A percentile compares a stretch with the other conserved stretches of the same genome.
Conservation (phyloP, 2,113 vertebrate species). For the Dendropsophus ebraccatus region DNA sequence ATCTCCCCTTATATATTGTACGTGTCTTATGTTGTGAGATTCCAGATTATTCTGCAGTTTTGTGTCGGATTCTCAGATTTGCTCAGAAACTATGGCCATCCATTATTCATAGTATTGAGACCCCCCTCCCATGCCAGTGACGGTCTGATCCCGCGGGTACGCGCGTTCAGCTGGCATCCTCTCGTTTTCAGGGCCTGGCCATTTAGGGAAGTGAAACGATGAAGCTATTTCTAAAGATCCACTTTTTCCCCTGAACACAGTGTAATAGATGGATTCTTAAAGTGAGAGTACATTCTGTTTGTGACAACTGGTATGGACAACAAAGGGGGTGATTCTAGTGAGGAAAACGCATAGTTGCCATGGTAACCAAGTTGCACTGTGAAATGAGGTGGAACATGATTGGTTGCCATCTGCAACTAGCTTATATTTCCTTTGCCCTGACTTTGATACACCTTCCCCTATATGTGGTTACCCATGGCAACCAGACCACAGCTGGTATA, state of each 20-base stretch:
- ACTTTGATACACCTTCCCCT: too few relatives aligned
- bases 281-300: not conserved
- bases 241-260: not conserved
- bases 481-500: too few relatives aligned
- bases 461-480: not conserved
- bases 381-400: not conserved
- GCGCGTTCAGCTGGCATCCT: not conserved
- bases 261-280: not conserved
- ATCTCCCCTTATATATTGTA: too few relatives aligned
- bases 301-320: not conserved
- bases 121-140: not conserved
- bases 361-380: too few relatives aligned
- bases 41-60: too few relatives aligned
- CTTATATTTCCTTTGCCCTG: too few relatives aligned
- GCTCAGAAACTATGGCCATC: not conserved
- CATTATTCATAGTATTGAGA: not conserved
- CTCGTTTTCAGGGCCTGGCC: not conserved
- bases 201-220: not conserved
- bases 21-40: too few relatives aligned
- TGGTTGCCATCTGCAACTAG: not conserved
- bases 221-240: not conserved
- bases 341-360: not conserved
- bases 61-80: too few relatives aligned
- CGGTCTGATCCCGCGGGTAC: not conserved
- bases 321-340: not conserved